Conservation (phyloP, 2,113 vertebrate species). For the Pagrus major region DNA sequence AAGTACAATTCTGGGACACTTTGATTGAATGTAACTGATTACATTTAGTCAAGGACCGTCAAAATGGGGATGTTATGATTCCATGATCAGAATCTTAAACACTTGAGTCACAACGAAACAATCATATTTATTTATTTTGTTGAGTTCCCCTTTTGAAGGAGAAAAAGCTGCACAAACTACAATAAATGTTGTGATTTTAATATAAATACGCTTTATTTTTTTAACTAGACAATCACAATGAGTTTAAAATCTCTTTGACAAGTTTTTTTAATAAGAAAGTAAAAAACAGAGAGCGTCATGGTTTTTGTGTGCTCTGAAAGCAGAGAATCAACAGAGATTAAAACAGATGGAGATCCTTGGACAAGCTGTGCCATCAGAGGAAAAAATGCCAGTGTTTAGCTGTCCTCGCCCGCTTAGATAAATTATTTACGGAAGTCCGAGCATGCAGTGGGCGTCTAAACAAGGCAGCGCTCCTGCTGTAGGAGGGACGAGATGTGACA, state of each 20-base stretch:
- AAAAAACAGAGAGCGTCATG: background rate
- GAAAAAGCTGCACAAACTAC: background rate
- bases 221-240: no score
- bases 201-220: no score
- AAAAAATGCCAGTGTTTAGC: conserved; percentile 43
- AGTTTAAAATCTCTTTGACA: no score
- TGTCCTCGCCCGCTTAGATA: conserved; percentile 44
- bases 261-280: no score
- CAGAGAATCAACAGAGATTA: background rate
- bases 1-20: no score
- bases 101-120: background rate
- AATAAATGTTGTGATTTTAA: background rate
- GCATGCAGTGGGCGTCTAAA: conserved; percentile 52
- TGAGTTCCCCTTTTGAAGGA: background rate
- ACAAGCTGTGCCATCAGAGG: conserved; percentile 1
- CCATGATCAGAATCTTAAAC: background rate
- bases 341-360: background rate
- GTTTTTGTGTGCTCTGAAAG: background rate
- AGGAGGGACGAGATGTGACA: conserved; percentile 49
- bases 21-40: no score
- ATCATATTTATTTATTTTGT: background rate
- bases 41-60: no score
- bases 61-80: background rate
- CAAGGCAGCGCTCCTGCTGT: conserved; percentile 18
- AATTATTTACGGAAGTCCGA: conserved; percentile 72